These are phyloP conservation scores for Drosophila algonquin DNA, from an alignment of 2,888 invertebrate genomes.

Conservation along the genomic window DNA sequence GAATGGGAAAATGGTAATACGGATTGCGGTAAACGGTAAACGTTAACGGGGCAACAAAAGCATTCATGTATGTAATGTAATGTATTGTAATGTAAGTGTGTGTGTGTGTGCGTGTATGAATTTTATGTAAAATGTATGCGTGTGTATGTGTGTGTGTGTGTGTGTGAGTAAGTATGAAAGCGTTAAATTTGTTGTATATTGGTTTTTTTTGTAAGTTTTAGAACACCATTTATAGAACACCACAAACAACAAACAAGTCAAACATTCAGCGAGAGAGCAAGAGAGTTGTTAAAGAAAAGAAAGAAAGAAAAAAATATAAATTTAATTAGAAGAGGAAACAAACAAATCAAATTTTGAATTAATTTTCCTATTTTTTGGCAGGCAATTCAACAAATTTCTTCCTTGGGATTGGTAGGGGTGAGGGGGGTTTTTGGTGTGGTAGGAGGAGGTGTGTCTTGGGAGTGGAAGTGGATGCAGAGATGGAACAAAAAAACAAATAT, in stretches of 20 bases:
- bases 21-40: conserved; percentile 42
- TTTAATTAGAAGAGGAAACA: conserved; percentile 30
- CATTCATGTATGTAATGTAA: conserved; percentile 57
- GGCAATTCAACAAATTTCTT: not conserved
- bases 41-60: conserved; percentile 67
- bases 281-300: conserved; percentile 58
- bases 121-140: conserved; percentile 3
- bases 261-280: conserved; percentile 72
- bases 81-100: conserved; percentile 4
- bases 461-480: not conserved
- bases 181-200: conserved; percentile 62
- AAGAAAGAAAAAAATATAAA: conserved; percentile 36
- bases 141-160: conserved; percentile 29
- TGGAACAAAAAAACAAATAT: not conserved
- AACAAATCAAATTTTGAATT: conserved; percentile 67
- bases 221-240: conserved; percentile 69
- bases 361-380: conserved; percentile 57
- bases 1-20: not conserved
- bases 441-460: not conserved
- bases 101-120: conserved; percentile 11
- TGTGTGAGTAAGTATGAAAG: conserved; percentile 71
- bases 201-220: conserved; percentile 44
- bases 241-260: conserved; percentile 79
- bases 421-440: not conserved
- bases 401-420: not conserved